Base-by-base conservation (phyloP, 2,888 invertebrate species). In the Taphrorychus bicolor region DNA sequence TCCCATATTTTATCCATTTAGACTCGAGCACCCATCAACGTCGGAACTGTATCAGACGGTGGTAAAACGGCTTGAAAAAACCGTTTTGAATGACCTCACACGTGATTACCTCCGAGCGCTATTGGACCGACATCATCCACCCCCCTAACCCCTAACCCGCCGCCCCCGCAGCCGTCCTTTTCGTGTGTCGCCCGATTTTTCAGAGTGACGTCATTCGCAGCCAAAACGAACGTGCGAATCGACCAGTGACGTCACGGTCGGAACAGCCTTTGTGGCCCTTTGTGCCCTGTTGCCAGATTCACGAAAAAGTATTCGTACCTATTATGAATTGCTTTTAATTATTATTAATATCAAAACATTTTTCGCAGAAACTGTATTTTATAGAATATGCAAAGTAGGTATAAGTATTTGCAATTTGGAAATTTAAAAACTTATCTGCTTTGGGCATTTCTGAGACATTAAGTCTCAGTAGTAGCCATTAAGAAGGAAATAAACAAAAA, bases 211-310 rank as follows among this genome's bases (percentile, higher is more conserved):
- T 76, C 76, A 75, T 69, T 19, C 45, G 23, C 18, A 9, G 52
- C 45, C 32, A 32, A 32, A 32, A 7, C 54, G 45, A 65, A 53
- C 69, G 64, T 67, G 73, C 70, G 70, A 73, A 75, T 74, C 72
- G 73, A 74, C 62, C 67, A 16, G 52, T 73, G 73, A 77, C 76
- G 75, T 74, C 74, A 76, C 54, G 17, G 59, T 60, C 18, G 40
- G 67, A 54, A 32, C 32, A 32, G 32, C 32, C 32, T 32, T 32
- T 32, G 32, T 32, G 45, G 61, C 52, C 52, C 51, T 64, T 32
- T 18, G 17, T 21, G 21, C 64, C 42, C 32, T 18, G 59, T 65
- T 65, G 64, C 45, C 64, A 32, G 17, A 32, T 11, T 3, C 32
- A 3, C n/a, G n/a, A n/a, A n/a, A n/a, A n/a, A n/a, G n/a, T n/a